Evolutionary conservation across 2,888 invertebrate genomes (phyloP), one percentile per base, ranked within the genome.

Genomic region (Linnaemya vulpina): DNA sequence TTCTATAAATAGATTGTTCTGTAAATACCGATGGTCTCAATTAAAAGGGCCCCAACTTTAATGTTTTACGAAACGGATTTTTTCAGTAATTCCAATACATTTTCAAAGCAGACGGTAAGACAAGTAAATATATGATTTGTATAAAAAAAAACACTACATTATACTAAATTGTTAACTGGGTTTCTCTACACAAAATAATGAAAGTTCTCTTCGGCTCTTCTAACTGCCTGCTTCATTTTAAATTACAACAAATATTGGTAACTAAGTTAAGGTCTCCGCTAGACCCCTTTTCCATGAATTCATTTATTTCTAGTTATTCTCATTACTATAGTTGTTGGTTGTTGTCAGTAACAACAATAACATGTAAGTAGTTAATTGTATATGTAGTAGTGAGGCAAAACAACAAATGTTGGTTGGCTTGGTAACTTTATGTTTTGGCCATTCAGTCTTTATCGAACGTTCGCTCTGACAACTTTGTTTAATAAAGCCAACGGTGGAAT

Each of bases 401-500:
- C 76, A 84, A 74, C 76, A 75, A 85, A 82, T 75, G 74, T 84
- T 70, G 85, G 87, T 87, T 86, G 87, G 60, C 87, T 87, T 80
- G 86, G 87, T 87, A 76, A 87, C 87, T 84, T 79, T 70, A 51
- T 86, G 87, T 87, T 87, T 87, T 83, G 87, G 86, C 87, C 87
- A 87, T 83, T 87, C 86, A 87, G 86, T 88, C 78, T 86, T 70
- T 73, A 82, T 86, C 85, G 87, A 88, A 87, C 89, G 86, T 88
- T 91, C 89, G 90, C 88, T 88, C 86, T 87, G 83, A 77, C 71
- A 88, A 89, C 89, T 88, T 89, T 87, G 68, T 30, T 81, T 77
- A 79, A n/a, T 55, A 30, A 70, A 74, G 78, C 11, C 25, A 62
- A 71, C 71, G 82, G 71, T 68, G 60, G 35, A 62, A 13, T 62